phyloP scores from a whole-genome alignment of 2,113 vertebrate species.

The Tachycineta bicolor region DNA sequence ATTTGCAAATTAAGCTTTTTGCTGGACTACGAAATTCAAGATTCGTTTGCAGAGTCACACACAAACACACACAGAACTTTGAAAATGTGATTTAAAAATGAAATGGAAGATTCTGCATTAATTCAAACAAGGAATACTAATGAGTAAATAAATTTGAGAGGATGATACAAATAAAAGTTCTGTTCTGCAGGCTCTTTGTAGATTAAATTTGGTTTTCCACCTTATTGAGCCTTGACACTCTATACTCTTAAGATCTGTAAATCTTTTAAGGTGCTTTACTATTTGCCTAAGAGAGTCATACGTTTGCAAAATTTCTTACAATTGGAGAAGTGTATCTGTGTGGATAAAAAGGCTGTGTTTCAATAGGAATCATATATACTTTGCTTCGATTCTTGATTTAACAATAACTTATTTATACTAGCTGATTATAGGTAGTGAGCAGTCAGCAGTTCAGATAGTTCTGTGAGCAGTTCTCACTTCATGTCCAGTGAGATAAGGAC shows the following conservation, averaged over 20 bases:
- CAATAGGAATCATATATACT: background rate
- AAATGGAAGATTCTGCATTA: background rate
- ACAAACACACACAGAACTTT: background rate
- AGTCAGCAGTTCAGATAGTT: background rate
- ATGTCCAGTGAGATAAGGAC: background rate
- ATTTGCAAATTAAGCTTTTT: background rate
- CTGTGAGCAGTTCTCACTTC: slow-evolving; percentile 11
- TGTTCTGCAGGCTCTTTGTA: background rate
- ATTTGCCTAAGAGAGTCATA: background rate
- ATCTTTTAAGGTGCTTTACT: background rate
- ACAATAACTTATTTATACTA: background rate
- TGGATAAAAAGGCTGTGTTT: background rate
- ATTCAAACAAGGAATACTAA: background rate
- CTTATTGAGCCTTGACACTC: background rate
- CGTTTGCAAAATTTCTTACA: background rate
- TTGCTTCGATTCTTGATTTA: background rate
- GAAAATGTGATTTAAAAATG: background rate
- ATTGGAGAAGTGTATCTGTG: background rate
- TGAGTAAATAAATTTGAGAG: background rate
- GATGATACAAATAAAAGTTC: background rate
- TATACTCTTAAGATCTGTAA: background rate
- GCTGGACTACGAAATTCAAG: background rate
- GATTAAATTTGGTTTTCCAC: background rate
- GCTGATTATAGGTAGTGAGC: slow-evolving; percentile 5
- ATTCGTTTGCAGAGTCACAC: background rate